A percentile compares a stretch with the other conserved stretches of the same genome.
phyloP scores from a whole-genome alignment of 2,888 invertebrate genomes.

The Matsumyia berberina region DNA sequence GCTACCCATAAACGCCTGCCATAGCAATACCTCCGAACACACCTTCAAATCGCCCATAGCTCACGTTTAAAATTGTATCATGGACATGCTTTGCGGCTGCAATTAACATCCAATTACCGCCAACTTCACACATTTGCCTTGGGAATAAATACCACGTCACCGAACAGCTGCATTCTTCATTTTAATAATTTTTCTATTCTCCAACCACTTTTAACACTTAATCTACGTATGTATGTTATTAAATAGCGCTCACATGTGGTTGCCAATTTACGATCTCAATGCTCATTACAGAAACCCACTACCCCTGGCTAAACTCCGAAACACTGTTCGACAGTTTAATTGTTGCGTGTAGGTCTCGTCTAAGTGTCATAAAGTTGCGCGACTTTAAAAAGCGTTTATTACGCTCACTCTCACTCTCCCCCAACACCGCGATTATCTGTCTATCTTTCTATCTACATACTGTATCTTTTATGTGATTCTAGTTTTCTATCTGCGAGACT shows the following conservation, averaged over 20 bases:
- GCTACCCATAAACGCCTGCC: background rate
- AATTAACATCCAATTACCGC: constrained; percentile 30
- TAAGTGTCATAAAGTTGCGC: constrained; percentile 20
- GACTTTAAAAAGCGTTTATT: constrained; percentile 6
- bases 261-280: constrained; percentile 21
- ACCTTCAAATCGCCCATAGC: background rate
- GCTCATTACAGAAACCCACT: constrained; percentile 3
- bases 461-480: no score
- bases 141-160: no score
- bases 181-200: background rate
- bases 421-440: no score
- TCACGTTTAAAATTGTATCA: constrained; percentile 5
- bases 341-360: constrained; percentile 21
- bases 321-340: constrained; percentile 20
- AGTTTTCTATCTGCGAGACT: background rate
- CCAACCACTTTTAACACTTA: background rate
- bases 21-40: background rate
- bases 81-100: background rate
- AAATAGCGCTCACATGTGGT: constrained; percentile 15
- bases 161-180: background rate
- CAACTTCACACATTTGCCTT: background rate
- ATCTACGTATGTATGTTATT: background rate
- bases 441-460: background rate
- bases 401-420: background rate
- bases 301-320: background rate